A percentile compares a stretch with the other conserved stretches of the same genome.
These are phyloP conservation scores for Eublepharis macularius DNA, from an alignment of 2,113 vertebrate genomes.

Conservation along the genomic window DNA sequence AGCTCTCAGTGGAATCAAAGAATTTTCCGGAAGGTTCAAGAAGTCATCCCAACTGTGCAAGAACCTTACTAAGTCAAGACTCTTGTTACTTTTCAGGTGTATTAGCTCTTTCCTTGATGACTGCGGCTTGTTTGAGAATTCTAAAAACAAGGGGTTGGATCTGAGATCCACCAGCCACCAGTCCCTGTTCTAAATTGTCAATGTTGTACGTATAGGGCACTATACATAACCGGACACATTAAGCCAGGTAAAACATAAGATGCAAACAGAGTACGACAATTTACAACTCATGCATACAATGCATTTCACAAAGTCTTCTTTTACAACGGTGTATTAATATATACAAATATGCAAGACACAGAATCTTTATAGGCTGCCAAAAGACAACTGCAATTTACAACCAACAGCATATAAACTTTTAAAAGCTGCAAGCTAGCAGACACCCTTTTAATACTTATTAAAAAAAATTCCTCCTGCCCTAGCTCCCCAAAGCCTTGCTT, in stretches of 20 bases:
- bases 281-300: neutral
- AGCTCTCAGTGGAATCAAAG: neutral
- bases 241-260: neutral
- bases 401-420: neutral
- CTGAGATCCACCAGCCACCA: neutral
- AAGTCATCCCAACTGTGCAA: neutral
- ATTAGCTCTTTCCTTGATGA: neutral
- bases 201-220: neutral
- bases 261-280: neutral
- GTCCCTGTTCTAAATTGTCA: neutral
- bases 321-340: neutral
- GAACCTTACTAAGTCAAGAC: neutral
- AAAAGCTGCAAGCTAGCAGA: neutral
- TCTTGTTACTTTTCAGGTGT: neutral
- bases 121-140: neutral
- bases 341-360: neutral
- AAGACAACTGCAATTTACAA: fast-evolving
- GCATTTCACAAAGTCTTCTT: neutral
- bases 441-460: neutral
- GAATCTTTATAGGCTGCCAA: neutral
- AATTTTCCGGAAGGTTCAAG: neutral
- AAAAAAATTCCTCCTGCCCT: neutral
- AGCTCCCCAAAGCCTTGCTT: neutral
- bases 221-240: too few species aligned
- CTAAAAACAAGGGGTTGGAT: neutral